Evolutionary conservation across 2,888 invertebrate species (phyloP).

Genomic region (Sinohyriopsis cumingii): DNA sequence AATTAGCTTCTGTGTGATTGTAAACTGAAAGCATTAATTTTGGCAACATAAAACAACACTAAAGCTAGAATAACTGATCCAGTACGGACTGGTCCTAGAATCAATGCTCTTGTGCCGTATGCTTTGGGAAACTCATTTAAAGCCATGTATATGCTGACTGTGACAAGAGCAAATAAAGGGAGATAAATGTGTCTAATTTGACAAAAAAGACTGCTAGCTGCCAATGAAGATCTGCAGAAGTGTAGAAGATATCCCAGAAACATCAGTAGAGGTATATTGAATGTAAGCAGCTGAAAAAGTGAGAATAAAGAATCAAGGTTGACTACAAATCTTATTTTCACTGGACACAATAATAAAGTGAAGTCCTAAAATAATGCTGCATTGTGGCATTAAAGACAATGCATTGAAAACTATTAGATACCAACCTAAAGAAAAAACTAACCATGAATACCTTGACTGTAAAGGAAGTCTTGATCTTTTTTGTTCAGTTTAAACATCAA

Average conservation of each 20-base stretch:
- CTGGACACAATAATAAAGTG: conserved; percentile 14
- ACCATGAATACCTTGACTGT: too few species aligned
- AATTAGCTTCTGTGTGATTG: too few species aligned
- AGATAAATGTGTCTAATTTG: conserved; percentile 37
- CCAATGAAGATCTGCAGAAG: conserved; percentile 28
- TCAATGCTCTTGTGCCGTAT: conserved; percentile 84
- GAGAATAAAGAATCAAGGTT: conserved; percentile 2
- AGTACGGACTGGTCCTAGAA: conserved; percentile 85
- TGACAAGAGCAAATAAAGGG: conserved; percentile 56
- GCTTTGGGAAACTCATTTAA: conserved; percentile 82
- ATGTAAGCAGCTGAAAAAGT: conserved; percentile 75
- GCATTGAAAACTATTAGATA: too few species aligned
- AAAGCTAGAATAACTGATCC: conserved; percentile 84
- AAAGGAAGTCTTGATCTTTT: too few species aligned
- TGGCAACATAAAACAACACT: conserved; percentile 70
- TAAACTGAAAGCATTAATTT: conserved; percentile 1
- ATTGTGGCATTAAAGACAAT: too few species aligned
- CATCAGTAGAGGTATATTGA: conserved; percentile 84
- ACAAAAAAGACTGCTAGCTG: conserved; percentile 20
- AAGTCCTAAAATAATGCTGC: neutral
- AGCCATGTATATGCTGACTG: conserved; percentile 78
- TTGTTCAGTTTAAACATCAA: too few species aligned
- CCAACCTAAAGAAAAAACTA: too few species aligned
- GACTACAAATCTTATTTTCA: neutral
- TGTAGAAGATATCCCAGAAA: conserved; percentile 81